A percentile compares a stretch with the other conserved stretches of the same genome.
phyloP scores from a whole-genome alignment of 2,888 invertebrate species.

The Salticus scenicus region DNA sequence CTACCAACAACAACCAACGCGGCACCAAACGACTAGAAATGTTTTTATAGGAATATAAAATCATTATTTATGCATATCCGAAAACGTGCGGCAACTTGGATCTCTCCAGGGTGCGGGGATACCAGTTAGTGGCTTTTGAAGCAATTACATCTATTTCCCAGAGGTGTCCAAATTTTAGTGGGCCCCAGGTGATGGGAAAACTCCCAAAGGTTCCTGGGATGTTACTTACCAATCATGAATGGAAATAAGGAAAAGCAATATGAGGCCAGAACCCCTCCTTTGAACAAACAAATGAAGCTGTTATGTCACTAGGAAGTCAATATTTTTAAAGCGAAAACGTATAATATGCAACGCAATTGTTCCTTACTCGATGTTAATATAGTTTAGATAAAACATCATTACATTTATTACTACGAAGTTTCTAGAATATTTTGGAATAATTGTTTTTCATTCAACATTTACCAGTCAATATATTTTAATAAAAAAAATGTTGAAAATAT shows the following conservation, averaged over 20 bases:
- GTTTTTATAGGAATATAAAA: slow-evolving; percentile 55
- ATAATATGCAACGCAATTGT: too few relatives aligned
- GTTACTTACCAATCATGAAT: slow-evolving; percentile 48
- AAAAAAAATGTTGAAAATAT: too few relatives aligned
- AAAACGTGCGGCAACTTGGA: neutral
- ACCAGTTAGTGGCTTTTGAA: slow-evolving; percentile 55
- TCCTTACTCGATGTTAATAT: too few relatives aligned
- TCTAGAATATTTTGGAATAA: too few relatives aligned
- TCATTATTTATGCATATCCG: slow-evolving; percentile 64
- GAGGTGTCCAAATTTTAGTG: slow-evolving; percentile 54
- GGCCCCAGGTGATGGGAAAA: slow-evolving; percentile 59
- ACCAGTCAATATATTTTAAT: too few relatives aligned
- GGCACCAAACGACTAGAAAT: slow-evolving; percentile 14
- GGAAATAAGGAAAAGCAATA: slow-evolving; percentile 42
- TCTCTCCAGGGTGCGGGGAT: slow-evolving; percentile 5
- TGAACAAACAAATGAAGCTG: neutral
- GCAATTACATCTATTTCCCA: slow-evolving; percentile 62
- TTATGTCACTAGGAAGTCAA: neutral
- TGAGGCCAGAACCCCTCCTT: neutral
- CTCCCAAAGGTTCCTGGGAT: neutral
- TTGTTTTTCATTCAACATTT: too few relatives aligned
- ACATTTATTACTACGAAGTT: too few relatives aligned
- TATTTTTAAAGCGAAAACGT: too few relatives aligned
- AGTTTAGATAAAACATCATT: too few relatives aligned
- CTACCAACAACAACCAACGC: neutral